Evolutionary conservation across 2,888 invertebrate genomes (phyloP), one percentile per base, ranked within the genome.

Genomic region (Alsophila aescularia): DNA sequence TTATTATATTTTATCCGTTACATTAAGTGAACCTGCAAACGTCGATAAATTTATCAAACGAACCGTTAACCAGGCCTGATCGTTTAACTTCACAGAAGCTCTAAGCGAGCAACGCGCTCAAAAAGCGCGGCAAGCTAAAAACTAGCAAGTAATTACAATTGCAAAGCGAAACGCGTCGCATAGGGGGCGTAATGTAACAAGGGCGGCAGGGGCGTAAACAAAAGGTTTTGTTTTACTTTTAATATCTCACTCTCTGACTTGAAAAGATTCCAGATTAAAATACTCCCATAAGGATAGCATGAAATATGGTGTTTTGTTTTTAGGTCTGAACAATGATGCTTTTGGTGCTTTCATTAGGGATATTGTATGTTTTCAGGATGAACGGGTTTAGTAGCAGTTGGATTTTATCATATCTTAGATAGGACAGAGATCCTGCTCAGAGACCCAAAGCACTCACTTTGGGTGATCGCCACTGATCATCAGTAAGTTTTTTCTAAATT

Each of bases 251-350:
- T 58, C 40, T 42, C 14, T 40, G 50, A 50, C 58, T 57, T 48
- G 59, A 57, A 66, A 63, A 63, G 61, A 57, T 60, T 57, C 55
- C 15, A 58, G 60, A 66, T 66, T 66, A 66, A 64, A 64, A 65
- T 50, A 44, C 36, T 47, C 62, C 51, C 45, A 55, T 27, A 14
- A 41, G 36, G 5, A 8, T 43, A 27, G 13, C 18, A 16, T 12
- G 37, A 13, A 1, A 18, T 2, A 27, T 27, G 13, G 13, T 34
- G 21, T 34, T 44, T 34, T 44, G 21, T 34, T 35, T 14, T n/a
- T 34, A 13, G n/a, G 14, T 35, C 15, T 35, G 21, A n/a, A 31
- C 9, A 9, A 27, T 8, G 2, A 27, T 27, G 32, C 13, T 12
- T 32, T 12, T 12, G 10, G 29, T n/a, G 10, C n/a, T 29, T 24